Conservation (phyloP, 2,888 invertebrate genomes). For the Listrodromus nycthemerus region DNA sequence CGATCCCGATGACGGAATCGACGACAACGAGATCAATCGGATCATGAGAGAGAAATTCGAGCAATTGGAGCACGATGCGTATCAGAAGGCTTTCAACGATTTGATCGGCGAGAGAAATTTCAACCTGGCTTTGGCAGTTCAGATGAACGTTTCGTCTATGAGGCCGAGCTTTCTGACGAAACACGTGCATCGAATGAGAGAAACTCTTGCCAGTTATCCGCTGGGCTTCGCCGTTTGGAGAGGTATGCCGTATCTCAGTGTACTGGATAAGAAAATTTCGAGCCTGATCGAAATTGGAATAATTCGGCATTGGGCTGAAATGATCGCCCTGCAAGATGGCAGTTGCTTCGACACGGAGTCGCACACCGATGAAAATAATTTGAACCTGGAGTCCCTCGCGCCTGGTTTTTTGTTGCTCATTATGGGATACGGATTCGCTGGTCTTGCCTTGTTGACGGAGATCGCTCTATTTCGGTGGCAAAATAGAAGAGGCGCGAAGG, state of each 20-base stretch:
- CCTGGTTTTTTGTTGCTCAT: constrained; percentile 74
- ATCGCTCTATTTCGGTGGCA: constrained; percentile 63
- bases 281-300: constrained; percentile 73
- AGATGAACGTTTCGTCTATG: constrained; percentile 74
- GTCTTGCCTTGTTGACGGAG: constrained; percentile 69
- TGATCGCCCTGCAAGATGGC: constrained; percentile 1
- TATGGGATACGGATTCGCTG: constrained; percentile 70
- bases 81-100: constrained; percentile 64
- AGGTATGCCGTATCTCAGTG: constrained; percentile 74
- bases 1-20: constrained; percentile 84
- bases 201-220: constrained; percentile 74
- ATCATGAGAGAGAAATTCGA: constrained; percentile 67
- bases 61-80: constrained; percentile 68
- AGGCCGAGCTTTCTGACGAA: constrained; percentile 62
- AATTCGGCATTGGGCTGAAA: constrained; percentile 66
- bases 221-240: constrained; percentile 76
- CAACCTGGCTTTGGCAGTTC: constrained; percentile 73
- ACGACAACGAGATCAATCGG: constrained; percentile 81
- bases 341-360: constrained; percentile 30
- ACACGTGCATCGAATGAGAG: constrained; percentile 72
- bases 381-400: constrained; percentile 69
- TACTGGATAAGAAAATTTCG: constrained; percentile 72
- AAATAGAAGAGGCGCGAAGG: constrained; percentile 3
- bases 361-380: constrained; percentile 28
- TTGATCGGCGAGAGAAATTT: constrained; percentile 71